phyloP scores from a whole-genome alignment of 2,113 vertebrate genomes.

The Stercorarius parasiticus region DNA sequence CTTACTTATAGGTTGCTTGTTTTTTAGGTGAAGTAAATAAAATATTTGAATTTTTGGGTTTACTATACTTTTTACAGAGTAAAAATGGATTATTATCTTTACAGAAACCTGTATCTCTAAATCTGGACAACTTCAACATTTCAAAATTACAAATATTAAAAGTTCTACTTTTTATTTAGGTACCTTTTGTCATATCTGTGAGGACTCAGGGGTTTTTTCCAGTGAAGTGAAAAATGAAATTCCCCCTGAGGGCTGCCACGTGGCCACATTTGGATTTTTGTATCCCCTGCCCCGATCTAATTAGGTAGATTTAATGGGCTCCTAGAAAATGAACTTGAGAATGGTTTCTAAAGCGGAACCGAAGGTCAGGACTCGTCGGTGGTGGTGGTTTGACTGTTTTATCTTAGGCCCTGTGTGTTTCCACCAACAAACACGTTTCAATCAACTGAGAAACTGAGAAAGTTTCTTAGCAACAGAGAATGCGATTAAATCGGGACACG shows the following conservation, averaged over 20 bases:
- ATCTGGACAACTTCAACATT: neutral
- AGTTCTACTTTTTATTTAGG: slow-evolving; percentile 3
- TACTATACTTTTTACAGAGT: slow-evolving; percentile 28
- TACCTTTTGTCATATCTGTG: neutral
- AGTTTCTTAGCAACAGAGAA: neutral
- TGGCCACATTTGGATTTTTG: neutral
- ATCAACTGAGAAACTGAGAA: neutral
- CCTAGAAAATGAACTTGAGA: neutral
- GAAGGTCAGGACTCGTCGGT: neutral
- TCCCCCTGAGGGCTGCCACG: neutral
- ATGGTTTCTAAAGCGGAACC: neutral
- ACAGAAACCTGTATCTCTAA: neutral
- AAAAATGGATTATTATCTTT: neutral
- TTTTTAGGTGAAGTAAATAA: slow-evolving; percentile 82
- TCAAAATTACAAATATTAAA: neutral
- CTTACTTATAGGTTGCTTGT: slow-evolving; percentile 80
- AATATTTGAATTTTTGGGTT: slow-evolving; percentile 77
- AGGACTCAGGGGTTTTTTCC: neutral
- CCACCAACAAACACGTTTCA: neutral
- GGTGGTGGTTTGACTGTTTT: neutral
- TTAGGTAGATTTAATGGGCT: neutral
- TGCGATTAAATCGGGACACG: neutral
- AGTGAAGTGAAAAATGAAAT: neutral
- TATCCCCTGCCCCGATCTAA: neutral
- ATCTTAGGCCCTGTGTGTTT: neutral